Evolutionary conservation across 1,140 invertebrate genomes (phyloP).

Genomic region (Solenopsis invicta): DNA sequence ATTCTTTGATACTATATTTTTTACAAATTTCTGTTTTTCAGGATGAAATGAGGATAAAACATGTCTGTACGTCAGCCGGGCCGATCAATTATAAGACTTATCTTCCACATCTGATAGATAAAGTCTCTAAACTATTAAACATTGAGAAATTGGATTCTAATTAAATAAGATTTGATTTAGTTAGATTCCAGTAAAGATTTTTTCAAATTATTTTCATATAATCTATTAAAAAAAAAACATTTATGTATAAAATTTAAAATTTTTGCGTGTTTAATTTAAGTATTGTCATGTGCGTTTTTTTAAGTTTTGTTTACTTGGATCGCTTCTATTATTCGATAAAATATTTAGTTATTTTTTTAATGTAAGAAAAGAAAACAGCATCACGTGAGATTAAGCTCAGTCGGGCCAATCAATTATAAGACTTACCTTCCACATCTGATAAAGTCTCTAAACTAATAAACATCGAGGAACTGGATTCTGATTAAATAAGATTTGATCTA

Average conservation of each 20-base stretch:
- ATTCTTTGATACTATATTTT: not conserved
- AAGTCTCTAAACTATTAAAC: slow-evolving; percentile 89
- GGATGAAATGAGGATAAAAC: slow-evolving; percentile 95
- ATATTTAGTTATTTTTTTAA: slow-evolving; percentile 50
- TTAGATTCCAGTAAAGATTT: no score
- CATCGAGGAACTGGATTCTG: slow-evolving; percentile 78
- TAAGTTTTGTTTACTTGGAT: not conserved
- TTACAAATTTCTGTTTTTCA: slow-evolving; percentile 83
- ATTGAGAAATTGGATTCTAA: slow-evolving; percentile 79
- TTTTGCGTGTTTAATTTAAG: not conserved
- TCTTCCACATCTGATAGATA: slow-evolving; percentile 90
- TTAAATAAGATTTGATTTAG: not conserved
- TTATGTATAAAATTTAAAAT: not conserved
- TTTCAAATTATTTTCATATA: not conserved
- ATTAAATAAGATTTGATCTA: not conserved
- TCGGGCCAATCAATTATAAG: slow-evolving; percentile 91
- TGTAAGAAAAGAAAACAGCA: not conserved
- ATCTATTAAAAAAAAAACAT: slow-evolving; percentile 1
- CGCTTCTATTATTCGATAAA: not conserved
- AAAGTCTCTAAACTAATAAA: slow-evolving; percentile 89
- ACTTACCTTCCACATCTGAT: slow-evolving; percentile 91
- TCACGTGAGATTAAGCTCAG: slow-evolving; percentile 71
- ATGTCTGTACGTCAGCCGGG: slow-evolving; percentile 89
- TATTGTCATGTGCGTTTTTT: not conserved
- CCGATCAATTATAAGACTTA: slow-evolving; percentile 93